Evolutionary conservation across 2,113 vertebrate genomes (phyloP), one percentile per base, ranked within the genome.

Genomic region (Globicephala melas): DNA sequence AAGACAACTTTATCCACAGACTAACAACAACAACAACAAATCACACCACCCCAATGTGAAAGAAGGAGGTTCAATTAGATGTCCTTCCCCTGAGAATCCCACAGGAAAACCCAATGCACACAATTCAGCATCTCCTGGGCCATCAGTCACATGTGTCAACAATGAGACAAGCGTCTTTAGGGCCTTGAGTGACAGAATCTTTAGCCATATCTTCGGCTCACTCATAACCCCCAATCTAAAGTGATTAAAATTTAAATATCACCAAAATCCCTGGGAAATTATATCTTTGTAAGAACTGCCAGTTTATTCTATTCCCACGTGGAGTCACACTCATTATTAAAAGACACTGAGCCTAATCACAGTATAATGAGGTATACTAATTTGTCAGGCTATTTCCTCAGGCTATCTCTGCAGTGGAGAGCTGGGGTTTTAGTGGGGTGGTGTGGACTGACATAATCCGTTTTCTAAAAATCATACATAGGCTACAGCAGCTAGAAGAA

Each of bases 181-280:
- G 44, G 33, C 38, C 79, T 62, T 73, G 79, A 97, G n/a, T 33
- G 55, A 96, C 55, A 79, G 70, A 86, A 90, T 84, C 85, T 95
- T 95, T 76, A 92, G 76, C 58, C 36, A 55, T 36, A 93, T 65
- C 74, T 50, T 96, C 25, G n/a, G 89, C 67, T 96, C 31, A 81
- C 50, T 91, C 83, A 76, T 31, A 97, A 71, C 26, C 31, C 60
- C 1, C 96, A 95, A 90, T 92, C 92, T 97, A 87, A 91, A 95
- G 53, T 96, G 65, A 95, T 95, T 97, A 97, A 96, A 96, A 96
- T 92, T 97, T 88, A 98, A 98, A 85, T 85, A 97, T 88, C 65
- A 91, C 70, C 53, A 81, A 94, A 88, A 83, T 97, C 95, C 92
- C 92, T 76, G 65, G 44, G 93, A 97, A 90, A 97, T 89, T 33